phyloP scores from a whole-genome alignment of 2,797 vertebrate species.

The Lepilemur ruficaudatus region DNA sequence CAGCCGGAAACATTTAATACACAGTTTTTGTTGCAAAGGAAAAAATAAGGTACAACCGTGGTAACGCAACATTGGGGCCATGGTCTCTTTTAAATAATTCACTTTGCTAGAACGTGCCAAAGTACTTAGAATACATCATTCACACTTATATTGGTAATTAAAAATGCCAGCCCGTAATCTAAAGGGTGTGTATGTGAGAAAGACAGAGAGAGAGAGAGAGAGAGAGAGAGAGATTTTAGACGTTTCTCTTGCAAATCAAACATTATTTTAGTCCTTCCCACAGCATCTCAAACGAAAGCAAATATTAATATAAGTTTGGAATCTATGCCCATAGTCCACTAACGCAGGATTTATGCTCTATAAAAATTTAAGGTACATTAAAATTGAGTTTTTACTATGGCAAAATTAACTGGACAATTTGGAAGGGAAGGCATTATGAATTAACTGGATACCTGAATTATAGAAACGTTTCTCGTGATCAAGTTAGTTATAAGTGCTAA shows the following conservation, averaged over 20 bases:
- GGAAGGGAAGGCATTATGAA: not conserved
- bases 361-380: not conserved
- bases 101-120: not conserved
- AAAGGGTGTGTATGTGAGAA: not conserved
- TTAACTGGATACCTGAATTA: not conserved
- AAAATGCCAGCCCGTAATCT: not conserved
- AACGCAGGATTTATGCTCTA: not conserved
- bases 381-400: not conserved
- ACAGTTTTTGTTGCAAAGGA: conserved; percentile 64
- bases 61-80: conserved; percentile 80
- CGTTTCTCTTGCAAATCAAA: not conserved
- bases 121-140: conserved; percentile 6
- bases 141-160: conserved; percentile 10
- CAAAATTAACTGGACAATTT: not conserved
- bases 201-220: not conserved
- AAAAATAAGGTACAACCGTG: conserved; percentile 77
- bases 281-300: not conserved
- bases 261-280: not conserved
- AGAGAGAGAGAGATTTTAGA: not conserved
- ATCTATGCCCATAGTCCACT: not conserved
- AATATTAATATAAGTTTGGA: not conserved
- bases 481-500: not conserved
- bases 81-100: conserved; percentile 77
- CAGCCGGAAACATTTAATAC: conserved; percentile 74
- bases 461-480: not conserved